These are phyloP conservation scores for Craniophora ligustri DNA, from an alignment of 2,888 invertebrate genomes.

Conservation along the genomic window DNA sequence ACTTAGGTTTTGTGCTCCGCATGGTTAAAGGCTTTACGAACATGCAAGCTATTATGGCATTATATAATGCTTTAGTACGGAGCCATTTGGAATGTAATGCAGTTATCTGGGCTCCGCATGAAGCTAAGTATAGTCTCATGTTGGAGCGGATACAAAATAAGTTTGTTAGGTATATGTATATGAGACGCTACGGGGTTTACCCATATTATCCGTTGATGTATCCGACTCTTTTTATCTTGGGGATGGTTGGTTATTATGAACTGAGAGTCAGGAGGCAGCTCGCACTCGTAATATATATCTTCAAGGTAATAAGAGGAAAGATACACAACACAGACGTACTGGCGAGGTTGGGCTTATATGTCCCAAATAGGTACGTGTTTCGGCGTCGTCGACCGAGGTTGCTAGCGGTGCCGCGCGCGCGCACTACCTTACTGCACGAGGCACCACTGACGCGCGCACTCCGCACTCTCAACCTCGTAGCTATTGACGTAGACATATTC, in stretches of 20 bases:
- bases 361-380: not conserved
- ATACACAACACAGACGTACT: constrained; percentile 3
- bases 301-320: not conserved
- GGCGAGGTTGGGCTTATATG: not conserved
- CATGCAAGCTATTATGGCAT: not conserved
- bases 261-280: not conserved
- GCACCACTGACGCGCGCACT: not conserved
- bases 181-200: not conserved
- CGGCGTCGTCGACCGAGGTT: not conserved
- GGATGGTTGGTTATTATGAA: not conserved
- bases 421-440: not conserved
- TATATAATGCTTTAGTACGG: not conserved
- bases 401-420: not conserved
- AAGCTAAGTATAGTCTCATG: not conserved
- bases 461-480: not conserved
- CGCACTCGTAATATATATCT: not conserved
- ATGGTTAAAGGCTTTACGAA: not conserved
- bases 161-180: not conserved
- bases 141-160: not conserved
- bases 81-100: not conserved
- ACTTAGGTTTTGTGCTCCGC: not conserved
- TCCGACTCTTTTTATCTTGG: not conserved
- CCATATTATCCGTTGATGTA: not conserved
- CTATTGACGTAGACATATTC: not conserved
- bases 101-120: constrained; percentile 2